These are phyloP conservation scores for Wiebesia pumilae DNA, from an alignment of 1,140 invertebrate genomes.

Conservation along the genomic window DNA sequence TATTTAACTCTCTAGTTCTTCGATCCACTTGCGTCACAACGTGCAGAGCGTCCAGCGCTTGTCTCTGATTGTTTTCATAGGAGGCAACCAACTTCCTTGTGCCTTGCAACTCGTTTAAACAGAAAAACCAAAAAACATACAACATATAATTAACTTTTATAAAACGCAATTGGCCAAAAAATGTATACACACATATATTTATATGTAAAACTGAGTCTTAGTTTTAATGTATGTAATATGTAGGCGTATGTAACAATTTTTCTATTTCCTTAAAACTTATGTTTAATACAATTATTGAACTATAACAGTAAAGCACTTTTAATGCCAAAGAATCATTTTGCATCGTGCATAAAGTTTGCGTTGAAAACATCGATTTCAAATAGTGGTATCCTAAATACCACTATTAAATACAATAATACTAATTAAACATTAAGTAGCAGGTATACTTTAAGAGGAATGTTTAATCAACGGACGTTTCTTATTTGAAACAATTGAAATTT, in stretches of 20 bases:
- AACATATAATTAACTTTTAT: not conserved
- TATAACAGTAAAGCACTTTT: conserved; percentile 11
- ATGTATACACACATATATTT: not conserved
- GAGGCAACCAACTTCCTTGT: conserved; percentile 1
- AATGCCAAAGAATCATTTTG: conserved; percentile 37
- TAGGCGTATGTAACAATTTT: conserved; percentile 32
- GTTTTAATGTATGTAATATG: conserved; percentile 11
- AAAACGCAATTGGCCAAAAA: not conserved
- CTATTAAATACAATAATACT: not conserved
- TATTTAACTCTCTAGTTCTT: conserved; percentile 11
- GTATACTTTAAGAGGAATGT: conserved; percentile 7
- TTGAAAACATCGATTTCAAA: not conserved
- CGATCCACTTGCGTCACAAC: not conserved
- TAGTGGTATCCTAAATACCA: too few species aligned
- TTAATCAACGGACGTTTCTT: conserved; percentile 6
- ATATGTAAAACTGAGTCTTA: not conserved
- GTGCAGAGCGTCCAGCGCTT: conserved; percentile 48
- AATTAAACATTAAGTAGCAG: not conserved
- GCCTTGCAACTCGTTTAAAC: not conserved
- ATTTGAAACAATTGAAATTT: not conserved
- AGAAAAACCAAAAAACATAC: not conserved
- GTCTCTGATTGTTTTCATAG: conserved; percentile 22
- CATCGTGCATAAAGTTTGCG: not conserved
- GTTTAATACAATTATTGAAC: not conserved
- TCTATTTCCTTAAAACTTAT: conserved; percentile 9